Conservation (phyloP, 2,113 vertebrate genomes). For the Eolophus roseicapilla region DNA sequence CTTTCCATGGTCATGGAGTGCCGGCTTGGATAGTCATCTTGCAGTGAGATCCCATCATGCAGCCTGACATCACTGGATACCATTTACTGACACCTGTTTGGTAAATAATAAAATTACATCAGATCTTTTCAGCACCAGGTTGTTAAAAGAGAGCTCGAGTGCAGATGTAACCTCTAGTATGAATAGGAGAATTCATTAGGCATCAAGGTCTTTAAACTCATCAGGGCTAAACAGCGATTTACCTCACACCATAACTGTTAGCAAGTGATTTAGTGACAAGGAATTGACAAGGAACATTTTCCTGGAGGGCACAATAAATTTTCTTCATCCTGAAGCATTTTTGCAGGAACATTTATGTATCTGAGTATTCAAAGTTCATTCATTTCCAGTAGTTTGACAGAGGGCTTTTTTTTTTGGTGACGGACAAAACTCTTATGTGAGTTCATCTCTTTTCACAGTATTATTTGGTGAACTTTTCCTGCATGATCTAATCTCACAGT, state of each 20-base stretch:
- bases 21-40: not conserved
- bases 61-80: not conserved
- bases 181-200: conserved; percentile 53
- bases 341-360: conserved; percentile 65
- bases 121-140: conserved; percentile 49
- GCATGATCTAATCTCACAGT: conserved; percentile 73
- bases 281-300: conserved; percentile 52
- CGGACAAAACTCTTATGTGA: conserved; percentile 65
- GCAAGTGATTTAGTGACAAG: conserved; percentile 60
- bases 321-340: conserved; percentile 40
- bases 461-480: conserved; percentile 71
- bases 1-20: not conserved
- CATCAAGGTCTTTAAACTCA: conserved; percentile 47
- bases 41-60: not conserved
- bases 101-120: conserved; percentile 35
- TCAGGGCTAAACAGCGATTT: conserved; percentile 5
- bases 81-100: conserved; percentile 45
- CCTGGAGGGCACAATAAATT: conserved; percentile 53
- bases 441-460: conserved; percentile 74
- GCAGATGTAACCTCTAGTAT: conserved; percentile 24
- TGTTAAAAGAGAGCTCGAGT: not conserved
- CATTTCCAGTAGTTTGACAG: conserved; percentile 70
- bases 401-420: conserved; percentile 39
- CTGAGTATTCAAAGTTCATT: conserved; percentile 67
- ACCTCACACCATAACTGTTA: conserved; percentile 33